These are phyloP conservation scores for Crotalus adamanteus DNA, from an alignment of 2,797 vertebrate species.

Conservation along the genomic window DNA sequence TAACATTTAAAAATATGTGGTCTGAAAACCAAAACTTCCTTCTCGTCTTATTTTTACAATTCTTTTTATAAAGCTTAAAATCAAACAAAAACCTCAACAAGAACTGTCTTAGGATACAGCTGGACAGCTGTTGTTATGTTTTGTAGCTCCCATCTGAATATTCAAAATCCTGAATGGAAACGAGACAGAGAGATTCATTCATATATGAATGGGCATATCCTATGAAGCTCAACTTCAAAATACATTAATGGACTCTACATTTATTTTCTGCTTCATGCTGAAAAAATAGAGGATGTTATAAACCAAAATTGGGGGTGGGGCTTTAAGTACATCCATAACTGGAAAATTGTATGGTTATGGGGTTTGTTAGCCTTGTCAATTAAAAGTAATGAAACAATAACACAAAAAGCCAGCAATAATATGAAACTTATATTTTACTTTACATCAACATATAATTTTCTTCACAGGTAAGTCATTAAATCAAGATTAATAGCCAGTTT, in stretches of 20 bases:
- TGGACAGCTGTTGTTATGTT: neutral
- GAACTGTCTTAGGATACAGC: neutral
- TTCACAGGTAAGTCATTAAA: neutral
- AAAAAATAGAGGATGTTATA: neutral
- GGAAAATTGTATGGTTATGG: neutral
- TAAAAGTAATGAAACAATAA: neutral
- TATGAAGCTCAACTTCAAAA: neutral
- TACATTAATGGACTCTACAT: neutral
- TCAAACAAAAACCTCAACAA: constrained; percentile 18
- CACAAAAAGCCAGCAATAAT: neutral
- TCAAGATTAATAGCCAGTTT: neutral
- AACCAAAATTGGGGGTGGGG: neutral
- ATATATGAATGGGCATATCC: neutral
- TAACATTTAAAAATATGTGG: constrained; percentile 31
- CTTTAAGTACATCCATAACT: neutral
- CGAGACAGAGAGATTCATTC: neutral
- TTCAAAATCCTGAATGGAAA: neutral
- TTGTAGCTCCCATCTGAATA: constrained; percentile 1
- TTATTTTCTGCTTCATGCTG: neutral
- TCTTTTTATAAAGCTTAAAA: neutral
- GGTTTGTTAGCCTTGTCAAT: neutral
- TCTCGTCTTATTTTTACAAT: neutral
- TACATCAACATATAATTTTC: neutral
- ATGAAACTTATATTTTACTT: neutral
- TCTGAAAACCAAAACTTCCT: constrained; percentile 14